Base-by-base conservation (phyloP, 2,113 vertebrate species). In the Sceloporus undulatus region DNA sequence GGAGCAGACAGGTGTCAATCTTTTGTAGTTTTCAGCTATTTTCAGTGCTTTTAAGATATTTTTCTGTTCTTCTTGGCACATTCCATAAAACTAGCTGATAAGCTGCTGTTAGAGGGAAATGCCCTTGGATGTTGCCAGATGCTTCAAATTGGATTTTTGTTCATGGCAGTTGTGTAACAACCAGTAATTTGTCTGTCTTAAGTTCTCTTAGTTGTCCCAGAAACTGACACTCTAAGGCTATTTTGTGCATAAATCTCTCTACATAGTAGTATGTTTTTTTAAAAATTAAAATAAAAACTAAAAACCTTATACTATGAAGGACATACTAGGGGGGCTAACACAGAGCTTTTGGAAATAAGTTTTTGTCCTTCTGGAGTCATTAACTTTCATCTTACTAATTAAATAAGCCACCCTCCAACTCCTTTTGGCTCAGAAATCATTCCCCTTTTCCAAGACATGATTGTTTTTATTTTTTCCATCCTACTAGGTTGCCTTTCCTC, bases 51-150 rank as follows among this genome's bases (percentile, higher is more conserved):
- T 83, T 29, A 1, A 1, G 79, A 0, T 83, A 0, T 18, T 87
- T 23, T 91, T 91, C 4, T 38, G 76, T 54, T 21, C 16, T 79
- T 82, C 88, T 0, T 71, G 40, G 21, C 82, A n/a, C 48, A 54
- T 85, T 84, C 90, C 79, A 27, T 75, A 87, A 91, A 68, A 90
- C 40, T 48, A 81, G 18, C 52, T 80, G 90, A 85, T 85, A 85
- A 91, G 90, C 82, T 42, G 6, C 2, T 84, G n/a, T 79, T 34
- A 86, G 79, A 85, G n/a, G 81, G 90, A 88, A 91, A 29, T 84
- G 71, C n/a, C 82, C 16, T 81, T 25, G 16, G 42, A 59, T 77
- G 40, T 85, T 92, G 85, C 82, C 87, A 54, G n/a, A 84, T n/a
- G 7, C 40, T 8, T 82, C 38, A 42, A 82, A 66, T 48, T 25